Evolutionary conservation across 1,140 invertebrate species (phyloP).

Genomic region (Ephestia elutella): DNA sequence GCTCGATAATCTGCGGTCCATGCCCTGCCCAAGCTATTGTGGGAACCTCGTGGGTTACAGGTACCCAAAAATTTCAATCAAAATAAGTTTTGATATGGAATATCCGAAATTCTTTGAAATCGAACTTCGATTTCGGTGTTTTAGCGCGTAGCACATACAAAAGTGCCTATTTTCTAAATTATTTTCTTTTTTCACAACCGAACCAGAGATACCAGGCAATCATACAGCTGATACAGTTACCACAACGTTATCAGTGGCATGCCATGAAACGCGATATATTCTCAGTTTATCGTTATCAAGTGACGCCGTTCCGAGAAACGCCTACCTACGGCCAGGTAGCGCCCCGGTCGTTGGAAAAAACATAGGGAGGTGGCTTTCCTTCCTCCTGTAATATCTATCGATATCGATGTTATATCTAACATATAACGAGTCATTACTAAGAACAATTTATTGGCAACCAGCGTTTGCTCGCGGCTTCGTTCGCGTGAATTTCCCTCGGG

Average conservation of each 20-base stretch:
- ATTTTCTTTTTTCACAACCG: background rate
- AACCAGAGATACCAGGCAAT: background rate
- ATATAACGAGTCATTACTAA: background rate
- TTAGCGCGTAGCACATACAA: too few relatives aligned
- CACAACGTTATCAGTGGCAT: background rate
- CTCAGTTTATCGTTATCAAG: conserved; percentile 22
- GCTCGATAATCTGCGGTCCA: too few relatives aligned
- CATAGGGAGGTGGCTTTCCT: background rate
- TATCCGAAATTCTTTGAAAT: too few relatives aligned
- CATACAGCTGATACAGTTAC: background rate
- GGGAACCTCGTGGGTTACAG: too few relatives aligned
- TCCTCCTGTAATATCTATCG: background rate
- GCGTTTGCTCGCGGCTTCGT: too few relatives aligned
- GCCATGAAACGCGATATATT: background rate
- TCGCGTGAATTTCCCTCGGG: too few relatives aligned
- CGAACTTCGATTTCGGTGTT: too few relatives aligned
- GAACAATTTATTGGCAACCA: too few relatives aligned
- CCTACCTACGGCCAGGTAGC: conserved; percentile 51
- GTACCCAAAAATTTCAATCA: too few relatives aligned
- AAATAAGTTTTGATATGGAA: too few relatives aligned
- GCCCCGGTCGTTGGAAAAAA: conserved; percentile 9
- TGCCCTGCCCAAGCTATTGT: too few relatives aligned
- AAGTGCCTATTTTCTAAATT: too few relatives aligned
- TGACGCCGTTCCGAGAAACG: conserved; percentile 44
- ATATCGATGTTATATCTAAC: background rate